A percentile compares a stretch with the other conserved stretches of the same genome.
Conservation (phyloP, 2,888 invertebrate genomes). For the Heliconius charithonia region DNA sequence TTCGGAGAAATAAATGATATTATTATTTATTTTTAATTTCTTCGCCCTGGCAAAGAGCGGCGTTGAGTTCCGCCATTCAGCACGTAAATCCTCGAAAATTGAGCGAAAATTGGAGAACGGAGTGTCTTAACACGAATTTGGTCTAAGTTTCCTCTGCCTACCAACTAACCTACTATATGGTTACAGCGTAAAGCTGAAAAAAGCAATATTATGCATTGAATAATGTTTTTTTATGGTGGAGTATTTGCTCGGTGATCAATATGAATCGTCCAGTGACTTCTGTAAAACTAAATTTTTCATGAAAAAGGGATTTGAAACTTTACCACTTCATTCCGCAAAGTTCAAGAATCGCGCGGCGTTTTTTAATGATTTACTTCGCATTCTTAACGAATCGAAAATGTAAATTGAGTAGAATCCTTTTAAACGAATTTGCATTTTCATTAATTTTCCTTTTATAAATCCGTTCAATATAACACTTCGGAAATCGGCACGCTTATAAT, state of each 20-base stretch:
- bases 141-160: too few relatives aligned
- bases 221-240: too few relatives aligned
- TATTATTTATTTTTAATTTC: too few relatives aligned
- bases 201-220: too few relatives aligned
- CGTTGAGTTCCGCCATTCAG: too few relatives aligned
- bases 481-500: conserved; percentile 15
- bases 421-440: conserved; percentile 31
- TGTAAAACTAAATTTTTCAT: conserved; percentile 12
- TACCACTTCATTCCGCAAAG: conserved; percentile 24
- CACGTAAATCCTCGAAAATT: too few relatives aligned
- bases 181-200: too few relatives aligned
- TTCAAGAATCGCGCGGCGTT: conserved; percentile 22
- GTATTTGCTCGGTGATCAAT: conserved; percentile 8
- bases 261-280: conserved; percentile 10
- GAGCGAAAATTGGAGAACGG: too few relatives aligned
- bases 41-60: too few relatives aligned
- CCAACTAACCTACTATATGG: too few relatives aligned
- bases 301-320: conserved; percentile 28
- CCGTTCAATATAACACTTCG: conserved; percentile 22
- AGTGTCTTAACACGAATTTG: too few relatives aligned
- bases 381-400: conserved; percentile 31
- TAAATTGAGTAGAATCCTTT: conserved; percentile 33
- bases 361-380: conserved; percentile 31
- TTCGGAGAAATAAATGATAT: too few relatives aligned
- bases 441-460: conserved; percentile 24